Percentiles rank a stretch among this genome's conserved stretches.
These are phyloP conservation scores for Meda fulgida DNA, from an alignment of 2,797 vertebrate species.

Conservation along the genomic window DNA sequence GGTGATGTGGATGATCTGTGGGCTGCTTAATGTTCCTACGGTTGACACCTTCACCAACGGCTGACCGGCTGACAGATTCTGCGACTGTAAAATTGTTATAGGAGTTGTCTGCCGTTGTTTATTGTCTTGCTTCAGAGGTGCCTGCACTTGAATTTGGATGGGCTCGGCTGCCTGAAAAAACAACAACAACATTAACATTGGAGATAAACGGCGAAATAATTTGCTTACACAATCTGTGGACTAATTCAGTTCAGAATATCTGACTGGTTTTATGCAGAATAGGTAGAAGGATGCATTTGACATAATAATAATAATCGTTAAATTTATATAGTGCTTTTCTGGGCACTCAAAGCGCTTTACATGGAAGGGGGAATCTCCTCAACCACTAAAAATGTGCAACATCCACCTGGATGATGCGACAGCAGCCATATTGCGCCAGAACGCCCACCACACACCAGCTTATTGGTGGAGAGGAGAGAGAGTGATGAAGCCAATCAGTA, in stretches of 20 bases:
- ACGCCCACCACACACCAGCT: no score
- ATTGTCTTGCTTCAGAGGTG: constrained; percentile 76
- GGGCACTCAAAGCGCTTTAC: no score
- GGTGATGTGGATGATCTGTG: constrained; percentile 85
- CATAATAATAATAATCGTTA: no score
- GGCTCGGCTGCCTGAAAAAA: constrained; percentile 79
- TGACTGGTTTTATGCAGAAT: not conserved
- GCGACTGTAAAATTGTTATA: constrained; percentile 72
- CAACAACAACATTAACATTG: not conserved
- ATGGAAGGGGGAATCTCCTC: no score
- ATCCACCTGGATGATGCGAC: no score
- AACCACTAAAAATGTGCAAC: no score
- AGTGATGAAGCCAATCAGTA: no score
- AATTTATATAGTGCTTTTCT: no score
- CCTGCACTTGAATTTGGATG: constrained; percentile 85
- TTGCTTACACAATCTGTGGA: not conserved
- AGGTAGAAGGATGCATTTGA: not conserved
- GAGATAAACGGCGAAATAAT: not conserved
- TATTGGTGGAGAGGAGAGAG: no score
- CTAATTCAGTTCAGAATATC: not conserved
- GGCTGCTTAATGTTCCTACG: constrained; percentile 73
- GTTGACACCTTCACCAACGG: constrained; percentile 67
- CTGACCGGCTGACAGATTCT: constrained; percentile 67
- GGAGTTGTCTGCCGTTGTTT: constrained; percentile 68
- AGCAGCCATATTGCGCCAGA: no score